Percentiles rank a stretch among this genome's conserved stretches.
Evolutionary conservation across 2,113 vertebrate species (phyloP).

Genomic region (Capreolus pygargus): DNA sequence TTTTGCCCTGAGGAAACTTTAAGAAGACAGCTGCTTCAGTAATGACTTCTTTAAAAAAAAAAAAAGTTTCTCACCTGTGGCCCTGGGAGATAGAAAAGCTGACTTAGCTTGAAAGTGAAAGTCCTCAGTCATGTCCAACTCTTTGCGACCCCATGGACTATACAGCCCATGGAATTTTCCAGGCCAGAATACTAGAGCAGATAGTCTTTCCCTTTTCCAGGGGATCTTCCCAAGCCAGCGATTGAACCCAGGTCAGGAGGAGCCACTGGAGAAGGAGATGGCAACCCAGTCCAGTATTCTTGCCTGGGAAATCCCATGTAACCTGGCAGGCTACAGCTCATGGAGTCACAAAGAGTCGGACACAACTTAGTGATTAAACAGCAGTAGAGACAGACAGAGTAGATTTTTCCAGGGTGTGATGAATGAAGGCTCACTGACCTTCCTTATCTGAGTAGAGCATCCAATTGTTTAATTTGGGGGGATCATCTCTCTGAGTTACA

Average conservation of each 20-base stretch:
- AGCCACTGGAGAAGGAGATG: not conserved
- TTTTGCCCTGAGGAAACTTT: not conserved
- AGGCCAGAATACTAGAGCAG: not conserved
- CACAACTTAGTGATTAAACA: not conserved
- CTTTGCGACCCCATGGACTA: not conserved
- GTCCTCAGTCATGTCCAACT: not conserved
- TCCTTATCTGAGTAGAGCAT: not conserved
- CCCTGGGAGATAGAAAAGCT: not conserved
- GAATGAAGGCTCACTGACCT: not conserved
- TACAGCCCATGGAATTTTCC: not conserved
- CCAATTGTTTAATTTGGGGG: not conserved
- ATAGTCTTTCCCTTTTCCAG: not conserved
- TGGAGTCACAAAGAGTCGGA: not conserved
- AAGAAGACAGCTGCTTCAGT: not conserved
- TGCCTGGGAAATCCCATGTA: not conserved
- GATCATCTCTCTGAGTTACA: not conserved
- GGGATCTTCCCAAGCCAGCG: not conserved
- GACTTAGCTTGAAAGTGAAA: not conserved
- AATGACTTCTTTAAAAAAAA: not conserved
- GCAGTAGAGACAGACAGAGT: not conserved
- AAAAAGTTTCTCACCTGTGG: not conserved
- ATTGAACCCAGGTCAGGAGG: not conserved
- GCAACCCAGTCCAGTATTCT: not conserved
- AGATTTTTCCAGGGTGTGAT: not conserved
- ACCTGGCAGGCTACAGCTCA: not conserved